Evolutionary conservation across 2,113 vertebrate species (phyloP).

Genomic region (Grantiella picta): DNA sequence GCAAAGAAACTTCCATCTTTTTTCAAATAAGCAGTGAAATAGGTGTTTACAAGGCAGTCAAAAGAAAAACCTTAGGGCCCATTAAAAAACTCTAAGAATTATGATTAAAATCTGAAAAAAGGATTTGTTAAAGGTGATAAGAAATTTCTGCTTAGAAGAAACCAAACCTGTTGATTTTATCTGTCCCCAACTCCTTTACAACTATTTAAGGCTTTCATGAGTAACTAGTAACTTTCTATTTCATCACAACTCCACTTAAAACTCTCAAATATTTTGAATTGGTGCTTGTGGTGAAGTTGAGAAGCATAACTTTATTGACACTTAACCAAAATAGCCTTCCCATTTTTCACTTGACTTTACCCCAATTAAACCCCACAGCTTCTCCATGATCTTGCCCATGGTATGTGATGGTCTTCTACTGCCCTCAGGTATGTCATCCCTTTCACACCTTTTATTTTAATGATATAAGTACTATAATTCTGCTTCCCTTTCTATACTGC

Average conservation of each 20-base stretch:
- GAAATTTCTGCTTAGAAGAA: not conserved
- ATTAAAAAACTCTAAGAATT: not conserved
- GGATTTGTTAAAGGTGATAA: not conserved
- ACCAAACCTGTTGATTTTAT: not conserved
- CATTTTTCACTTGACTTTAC: not conserved
- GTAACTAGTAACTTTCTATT: not conserved
- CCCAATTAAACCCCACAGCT: not conserved
- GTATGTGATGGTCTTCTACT: not conserved
- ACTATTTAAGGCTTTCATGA: not conserved
- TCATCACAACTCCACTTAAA: not conserved
- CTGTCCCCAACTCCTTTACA: not conserved
- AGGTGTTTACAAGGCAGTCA: not conserved
- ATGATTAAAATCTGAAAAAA: not conserved
- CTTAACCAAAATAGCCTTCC: not conserved
- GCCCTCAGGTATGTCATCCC: not conserved
- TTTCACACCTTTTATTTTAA: not conserved
- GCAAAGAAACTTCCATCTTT: not conserved
- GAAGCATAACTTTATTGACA: not conserved
- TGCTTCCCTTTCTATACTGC: not conserved
- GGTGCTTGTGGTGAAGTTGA: not conserved
- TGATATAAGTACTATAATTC: not conserved
- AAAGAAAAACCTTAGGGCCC: not conserved
- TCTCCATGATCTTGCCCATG: not conserved
- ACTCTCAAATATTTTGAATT: not conserved
- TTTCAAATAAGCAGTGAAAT: conserved; percentile 21